These are phyloP conservation scores for Heterotilapia buettikoferi DNA, from an alignment of 2,113 vertebrate genomes.

Conservation along the genomic window DNA sequence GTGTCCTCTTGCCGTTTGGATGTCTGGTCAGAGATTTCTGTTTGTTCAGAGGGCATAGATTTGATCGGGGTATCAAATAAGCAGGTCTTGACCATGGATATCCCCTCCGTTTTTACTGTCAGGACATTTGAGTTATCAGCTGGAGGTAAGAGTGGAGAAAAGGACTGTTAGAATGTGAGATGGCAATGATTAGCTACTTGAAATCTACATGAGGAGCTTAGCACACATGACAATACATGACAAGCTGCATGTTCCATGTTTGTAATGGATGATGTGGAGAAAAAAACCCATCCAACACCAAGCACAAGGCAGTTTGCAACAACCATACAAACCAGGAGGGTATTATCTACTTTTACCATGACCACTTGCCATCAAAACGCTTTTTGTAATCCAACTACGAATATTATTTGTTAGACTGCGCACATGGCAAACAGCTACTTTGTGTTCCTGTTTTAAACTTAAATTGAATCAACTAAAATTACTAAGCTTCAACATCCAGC, in stretches of 20 bases:
- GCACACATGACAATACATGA: neutral
- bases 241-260: neutral
- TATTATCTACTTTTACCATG: neutral
- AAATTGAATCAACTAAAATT: neutral
- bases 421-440: neutral
- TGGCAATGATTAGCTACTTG: neutral
- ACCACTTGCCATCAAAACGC: neutral
- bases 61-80: constrained; percentile 91
- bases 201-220: neutral
- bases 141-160: constrained; percentile 23
- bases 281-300: neutral
- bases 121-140: constrained; percentile 75
- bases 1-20: constrained; percentile 88
- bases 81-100: constrained; percentile 84
- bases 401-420: neutral
- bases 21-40: constrained; percentile 73
- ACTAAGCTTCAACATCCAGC: neutral
- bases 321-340: neutral
- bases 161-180: neutral
- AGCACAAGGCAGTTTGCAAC: neutral
- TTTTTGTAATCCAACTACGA: neutral
- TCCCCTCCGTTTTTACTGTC: constrained; percentile 88
- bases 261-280: neutral
- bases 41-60: constrained; percentile 78
- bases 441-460: neutral